These are phyloP conservation scores for Athetis lepigone DNA, from an alignment of 2,888 invertebrate species.

Conservation along the genomic window DNA sequence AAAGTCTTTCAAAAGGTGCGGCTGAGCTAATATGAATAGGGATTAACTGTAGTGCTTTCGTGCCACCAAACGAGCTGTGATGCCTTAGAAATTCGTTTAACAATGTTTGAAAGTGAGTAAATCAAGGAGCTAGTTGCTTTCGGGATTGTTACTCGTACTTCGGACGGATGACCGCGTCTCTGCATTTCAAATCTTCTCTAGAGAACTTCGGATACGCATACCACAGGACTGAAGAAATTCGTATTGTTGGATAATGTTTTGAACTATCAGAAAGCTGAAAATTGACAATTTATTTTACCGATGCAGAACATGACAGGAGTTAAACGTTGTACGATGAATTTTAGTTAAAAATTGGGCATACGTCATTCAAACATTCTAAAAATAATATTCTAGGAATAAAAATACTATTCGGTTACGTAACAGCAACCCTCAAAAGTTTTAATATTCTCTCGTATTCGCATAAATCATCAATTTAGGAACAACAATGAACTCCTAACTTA, in stretches of 20 bases:
- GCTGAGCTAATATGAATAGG: constrained; percentile 54
- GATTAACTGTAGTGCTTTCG: constrained; percentile 58
- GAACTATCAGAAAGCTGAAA: neutral
- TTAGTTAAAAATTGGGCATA: too few relatives aligned
- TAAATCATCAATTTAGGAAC: constrained; percentile 51
- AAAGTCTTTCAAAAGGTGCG: constrained; percentile 54
- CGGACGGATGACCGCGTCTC: neutral
- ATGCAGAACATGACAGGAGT: too few relatives aligned
- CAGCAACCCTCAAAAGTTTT: constrained; percentile 1
- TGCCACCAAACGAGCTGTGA: constrained; percentile 43
- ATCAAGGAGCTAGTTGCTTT: constrained; percentile 7
- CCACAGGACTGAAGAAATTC: too few relatives aligned
- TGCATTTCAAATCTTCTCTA: too few relatives aligned
- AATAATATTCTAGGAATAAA: neutral
- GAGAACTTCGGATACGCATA: too few relatives aligned
- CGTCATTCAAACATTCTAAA: neutral
- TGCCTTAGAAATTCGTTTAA: constrained; percentile 42
- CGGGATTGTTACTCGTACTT: neutral
- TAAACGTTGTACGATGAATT: too few relatives aligned
- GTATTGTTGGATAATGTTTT: too few relatives aligned
- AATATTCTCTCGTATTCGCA: constrained; percentile 38
- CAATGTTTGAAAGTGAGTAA: constrained; percentile 38
- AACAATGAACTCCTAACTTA: constrained; percentile 37
- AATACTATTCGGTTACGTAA: neutral
- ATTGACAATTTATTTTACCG: too few relatives aligned